Percentiles rank a stretch among this genome's conserved stretches.
Evolutionary conservation across 2,113 vertebrate species (phyloP).

Genomic region (Macroglossus sobrinus): DNA sequence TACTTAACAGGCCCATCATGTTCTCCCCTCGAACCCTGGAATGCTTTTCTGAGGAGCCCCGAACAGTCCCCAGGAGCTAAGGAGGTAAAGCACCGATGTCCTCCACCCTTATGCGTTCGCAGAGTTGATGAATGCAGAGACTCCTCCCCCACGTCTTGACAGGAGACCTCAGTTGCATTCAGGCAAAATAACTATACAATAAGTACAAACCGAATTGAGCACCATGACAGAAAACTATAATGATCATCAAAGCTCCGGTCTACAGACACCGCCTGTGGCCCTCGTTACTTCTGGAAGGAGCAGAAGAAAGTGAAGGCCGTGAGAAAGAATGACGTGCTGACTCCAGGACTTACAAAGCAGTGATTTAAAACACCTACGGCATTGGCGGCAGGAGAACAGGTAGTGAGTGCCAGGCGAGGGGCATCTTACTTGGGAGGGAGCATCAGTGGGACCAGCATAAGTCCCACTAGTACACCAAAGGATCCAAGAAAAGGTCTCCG

Average conservation of each 20-base stretch:
- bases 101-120: neutral
- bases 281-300: neutral
- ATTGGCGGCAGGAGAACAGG: neutral
- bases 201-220: neutral
- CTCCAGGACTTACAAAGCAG: fast-evolving
- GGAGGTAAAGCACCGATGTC: neutral
- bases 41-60: neutral
- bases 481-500: neutral
- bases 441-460: neutral
- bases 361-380: fast-evolving
- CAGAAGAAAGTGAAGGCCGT: fast-evolving
- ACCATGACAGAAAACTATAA: neutral
- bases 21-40: neutral
- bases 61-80: fast-evolving
- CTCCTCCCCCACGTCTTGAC: neutral
- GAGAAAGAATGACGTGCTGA: no score
- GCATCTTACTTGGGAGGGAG: neutral
- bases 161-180: neutral
- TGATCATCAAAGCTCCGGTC: neutral
- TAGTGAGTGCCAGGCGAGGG: fast-evolving
- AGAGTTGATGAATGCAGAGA: neutral
- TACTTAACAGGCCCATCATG: neutral
- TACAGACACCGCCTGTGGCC: neutral
- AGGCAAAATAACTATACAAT: neutral
- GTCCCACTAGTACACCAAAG: neutral